Percentiles rank a stretch among this genome's conserved stretches.
These are phyloP conservation scores for Nasonia vitripennis DNA, from an alignment of 1,140 invertebrate species.

Conservation along the genomic window DNA sequence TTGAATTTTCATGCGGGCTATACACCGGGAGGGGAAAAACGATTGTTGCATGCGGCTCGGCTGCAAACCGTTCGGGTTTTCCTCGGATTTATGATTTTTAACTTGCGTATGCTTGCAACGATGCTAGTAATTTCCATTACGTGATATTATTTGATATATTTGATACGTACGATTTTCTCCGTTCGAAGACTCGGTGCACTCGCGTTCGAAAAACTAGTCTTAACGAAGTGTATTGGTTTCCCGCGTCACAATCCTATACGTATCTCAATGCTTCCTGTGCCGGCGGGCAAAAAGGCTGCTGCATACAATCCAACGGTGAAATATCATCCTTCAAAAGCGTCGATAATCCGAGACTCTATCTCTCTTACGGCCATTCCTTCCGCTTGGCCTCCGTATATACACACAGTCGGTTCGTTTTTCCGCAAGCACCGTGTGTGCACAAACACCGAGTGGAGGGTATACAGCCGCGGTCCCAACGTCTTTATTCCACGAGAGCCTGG, in stretches of 20 bases:
- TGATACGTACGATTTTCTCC: not conserved
- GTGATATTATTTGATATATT: not conserved
- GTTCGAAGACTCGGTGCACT: not conserved
- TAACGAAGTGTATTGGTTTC: slow-evolving; percentile 30
- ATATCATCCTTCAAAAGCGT: slow-evolving; percentile 50
- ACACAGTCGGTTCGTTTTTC: slow-evolving; percentile 48
- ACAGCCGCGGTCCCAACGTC: not conserved
- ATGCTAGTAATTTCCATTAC: not conserved
- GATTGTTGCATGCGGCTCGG: not conserved
- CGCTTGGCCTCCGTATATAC: slow-evolving; percentile 22
- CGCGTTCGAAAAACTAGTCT: slow-evolving; percentile 14
- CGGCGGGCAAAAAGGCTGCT: not conserved
- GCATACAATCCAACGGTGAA: slow-evolving; percentile 30
- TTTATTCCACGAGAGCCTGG: slow-evolving; percentile 26
- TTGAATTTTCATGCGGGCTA: slow-evolving; percentile 38
- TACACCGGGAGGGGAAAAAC: not conserved
- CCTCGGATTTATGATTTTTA: not conserved
- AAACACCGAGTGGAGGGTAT: not conserved
- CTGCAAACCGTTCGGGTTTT: not conserved
- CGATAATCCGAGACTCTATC: slow-evolving; percentile 45
- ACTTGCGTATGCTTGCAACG: not conserved
- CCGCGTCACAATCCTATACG: slow-evolving; percentile 14
- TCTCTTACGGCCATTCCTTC: slow-evolving; percentile 32
- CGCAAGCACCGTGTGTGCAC: not conserved
- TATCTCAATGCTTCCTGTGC: slow-evolving; percentile 5